phyloP scores from a whole-genome alignment of 2,888 invertebrate species.

The Oligia fasciuncula region DNA sequence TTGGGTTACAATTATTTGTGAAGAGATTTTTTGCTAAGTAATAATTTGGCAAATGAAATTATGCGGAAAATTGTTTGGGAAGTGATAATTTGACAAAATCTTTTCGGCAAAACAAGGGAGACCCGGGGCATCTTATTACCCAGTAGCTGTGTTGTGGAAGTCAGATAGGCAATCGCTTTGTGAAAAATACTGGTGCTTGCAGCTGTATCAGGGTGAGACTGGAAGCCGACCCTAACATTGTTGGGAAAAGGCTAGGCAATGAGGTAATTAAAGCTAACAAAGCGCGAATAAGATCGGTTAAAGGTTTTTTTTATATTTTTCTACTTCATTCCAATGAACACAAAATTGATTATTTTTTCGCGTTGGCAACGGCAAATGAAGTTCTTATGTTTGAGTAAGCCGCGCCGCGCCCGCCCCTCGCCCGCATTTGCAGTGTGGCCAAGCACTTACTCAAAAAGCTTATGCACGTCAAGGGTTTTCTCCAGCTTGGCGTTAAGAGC shows the following conservation, averaged over 20 bases:
- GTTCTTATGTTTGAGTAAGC: no score
- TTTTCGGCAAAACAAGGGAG: no score
- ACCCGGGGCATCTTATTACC: background rate
- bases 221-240: no score
- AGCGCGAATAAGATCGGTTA: background rate
- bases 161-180: background rate
- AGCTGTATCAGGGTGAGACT: no score
- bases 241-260: no score
- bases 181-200: background rate
- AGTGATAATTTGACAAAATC: no score
- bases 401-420: no score
- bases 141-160: background rate
- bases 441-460: conserved; percentile 93
- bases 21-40: no score
- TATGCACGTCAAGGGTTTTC: conserved; percentile 92
- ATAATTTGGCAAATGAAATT: no score
- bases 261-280: background rate
- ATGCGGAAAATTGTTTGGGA: no score
- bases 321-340: background rate
- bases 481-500: conserved; percentile 94
- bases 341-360: background rate
- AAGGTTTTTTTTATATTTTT: background rate
- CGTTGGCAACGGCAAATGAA: background rate
- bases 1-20: no score
- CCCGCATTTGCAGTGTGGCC: no score